Evolutionary conservation across 2,888 invertebrate genomes (phyloP).

Genomic region (Philereme vetulata): DNA sequence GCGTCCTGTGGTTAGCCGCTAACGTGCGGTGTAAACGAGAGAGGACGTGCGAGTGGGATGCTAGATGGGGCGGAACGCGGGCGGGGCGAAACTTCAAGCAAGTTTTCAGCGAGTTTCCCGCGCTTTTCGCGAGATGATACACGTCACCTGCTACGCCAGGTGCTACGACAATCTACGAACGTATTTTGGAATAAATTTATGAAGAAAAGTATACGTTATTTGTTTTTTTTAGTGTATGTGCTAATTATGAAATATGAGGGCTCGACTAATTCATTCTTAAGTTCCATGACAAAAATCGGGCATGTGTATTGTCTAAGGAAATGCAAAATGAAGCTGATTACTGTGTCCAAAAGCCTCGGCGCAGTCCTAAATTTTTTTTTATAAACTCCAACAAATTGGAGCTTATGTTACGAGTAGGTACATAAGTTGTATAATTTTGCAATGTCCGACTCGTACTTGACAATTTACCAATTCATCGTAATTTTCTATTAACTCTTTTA

Average conservation of each 20-base stretch:
- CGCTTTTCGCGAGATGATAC: slow-evolving; percentile 57
- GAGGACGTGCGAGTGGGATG: slow-evolving; percentile 47
- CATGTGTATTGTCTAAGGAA: too few species aligned
- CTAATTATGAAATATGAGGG: background rate
- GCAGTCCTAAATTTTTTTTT: too few species aligned
- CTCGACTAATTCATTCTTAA: too few species aligned
- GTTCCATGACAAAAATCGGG: too few species aligned
- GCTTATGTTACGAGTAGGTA: too few species aligned
- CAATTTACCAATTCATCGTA: too few species aligned
- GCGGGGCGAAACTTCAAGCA: slow-evolving; percentile 64
- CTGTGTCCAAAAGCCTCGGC: too few species aligned
- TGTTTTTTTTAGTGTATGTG: background rate
- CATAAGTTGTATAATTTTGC: too few species aligned
- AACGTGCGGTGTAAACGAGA: slow-evolving; percentile 63
- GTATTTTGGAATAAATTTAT: slow-evolving; percentile 9
- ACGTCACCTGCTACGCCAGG: slow-evolving; percentile 26
- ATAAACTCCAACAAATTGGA: too few species aligned
- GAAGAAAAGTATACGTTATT: background rate
- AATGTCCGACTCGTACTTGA: too few species aligned
- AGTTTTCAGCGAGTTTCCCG: slow-evolving; percentile 73
- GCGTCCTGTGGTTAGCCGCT: slow-evolving; percentile 70
- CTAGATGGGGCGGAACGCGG: slow-evolving; percentile 58
- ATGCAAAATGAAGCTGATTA: too few species aligned
- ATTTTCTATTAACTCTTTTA: too few species aligned
- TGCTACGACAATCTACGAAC: slow-evolving; percentile 27